Percentiles rank a stretch among this genome's conserved stretches.
Conservation (phyloP, 2,888 invertebrate genomes). For the Calliopum simillimum region DNA sequence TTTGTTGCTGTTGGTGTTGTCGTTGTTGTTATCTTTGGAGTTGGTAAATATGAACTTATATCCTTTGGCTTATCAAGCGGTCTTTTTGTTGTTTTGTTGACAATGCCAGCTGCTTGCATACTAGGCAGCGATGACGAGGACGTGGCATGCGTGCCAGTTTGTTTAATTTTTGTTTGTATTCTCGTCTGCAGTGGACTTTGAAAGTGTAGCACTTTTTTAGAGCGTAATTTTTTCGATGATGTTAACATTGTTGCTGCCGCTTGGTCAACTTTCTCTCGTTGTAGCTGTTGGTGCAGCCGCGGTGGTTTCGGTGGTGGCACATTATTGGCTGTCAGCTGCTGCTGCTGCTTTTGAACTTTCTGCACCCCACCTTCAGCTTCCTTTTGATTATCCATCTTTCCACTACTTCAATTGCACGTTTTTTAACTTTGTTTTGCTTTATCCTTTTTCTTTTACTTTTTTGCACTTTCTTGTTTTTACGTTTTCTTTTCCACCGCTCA, state of each 20-base stretch:
- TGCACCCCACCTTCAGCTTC: neutral
- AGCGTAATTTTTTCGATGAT: slow-evolving; percentile 34
- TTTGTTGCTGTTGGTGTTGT: slow-evolving; percentile 25
- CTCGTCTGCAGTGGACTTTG: slow-evolving; percentile 9
- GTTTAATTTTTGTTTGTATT: neutral
- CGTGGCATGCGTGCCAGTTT: neutral
- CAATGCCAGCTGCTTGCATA: neutral
- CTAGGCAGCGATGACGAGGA: neutral
- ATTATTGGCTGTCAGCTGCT: slow-evolving; percentile 11
- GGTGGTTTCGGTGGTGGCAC: slow-evolving; percentile 36
- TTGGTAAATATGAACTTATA: neutral
- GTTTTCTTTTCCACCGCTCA: neutral
- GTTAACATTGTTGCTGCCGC: slow-evolving; percentile 26
- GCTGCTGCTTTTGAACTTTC: slow-evolving; percentile 37
- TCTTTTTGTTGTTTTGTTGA: slow-evolving; percentile 30
- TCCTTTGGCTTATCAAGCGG: slow-evolving; percentile 2
- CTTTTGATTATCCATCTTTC: neutral
- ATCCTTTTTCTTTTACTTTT: slow-evolving; percentile 35
- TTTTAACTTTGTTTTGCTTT: slow-evolving; percentile 52
- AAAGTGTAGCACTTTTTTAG: slow-evolving; percentile 31
- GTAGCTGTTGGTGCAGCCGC: slow-evolving; percentile 19
- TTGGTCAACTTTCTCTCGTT: neutral
- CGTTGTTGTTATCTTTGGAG: slow-evolving; percentile 29
- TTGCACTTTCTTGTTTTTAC: neutral
- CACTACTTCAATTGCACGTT: neutral